These are phyloP conservation scores for Phyllotreta cruciferae DNA, from an alignment of 2,888 invertebrate species.

Conservation along the genomic window DNA sequence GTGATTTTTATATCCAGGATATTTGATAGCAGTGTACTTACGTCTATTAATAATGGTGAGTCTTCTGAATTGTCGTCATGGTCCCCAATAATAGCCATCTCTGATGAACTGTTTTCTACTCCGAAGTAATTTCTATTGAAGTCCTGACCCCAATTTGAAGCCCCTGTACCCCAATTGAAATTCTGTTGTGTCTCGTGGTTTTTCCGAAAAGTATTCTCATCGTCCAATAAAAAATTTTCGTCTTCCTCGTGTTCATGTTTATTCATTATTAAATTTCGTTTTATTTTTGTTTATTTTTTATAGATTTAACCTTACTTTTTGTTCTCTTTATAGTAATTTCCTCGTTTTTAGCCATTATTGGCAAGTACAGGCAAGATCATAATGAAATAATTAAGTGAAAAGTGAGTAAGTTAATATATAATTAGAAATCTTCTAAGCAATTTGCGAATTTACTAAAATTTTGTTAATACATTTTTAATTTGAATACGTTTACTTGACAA, in stretches of 20 bases:
- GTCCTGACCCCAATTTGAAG: slow-evolving; percentile 29
- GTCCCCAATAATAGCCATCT: slow-evolving; percentile 41
- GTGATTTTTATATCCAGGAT: too few relatives aligned
- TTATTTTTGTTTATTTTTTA: neutral
- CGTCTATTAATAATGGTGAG: slow-evolving; percentile 56
- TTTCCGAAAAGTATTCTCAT: slow-evolving; percentile 51
- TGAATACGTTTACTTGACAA: too few relatives aligned
- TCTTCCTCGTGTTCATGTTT: slow-evolving; percentile 41
- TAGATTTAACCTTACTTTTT: slow-evolving; percentile 7
- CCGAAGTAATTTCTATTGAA: slow-evolving; percentile 17
- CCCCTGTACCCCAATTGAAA: slow-evolving; percentile 29
- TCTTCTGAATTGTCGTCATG: slow-evolving; percentile 53
- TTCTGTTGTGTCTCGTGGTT: slow-evolving; percentile 39
- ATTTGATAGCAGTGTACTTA: slow-evolving; percentile 42
- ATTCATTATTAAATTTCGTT: slow-evolving; percentile 26
- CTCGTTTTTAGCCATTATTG: neutral
- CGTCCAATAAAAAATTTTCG: slow-evolving; percentile 56
- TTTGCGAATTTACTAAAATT: too few relatives aligned
- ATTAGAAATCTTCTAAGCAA: too few relatives aligned
- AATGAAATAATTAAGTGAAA: neutral
- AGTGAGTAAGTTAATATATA: neutral
- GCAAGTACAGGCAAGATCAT: neutral
- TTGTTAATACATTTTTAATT: too few relatives aligned
- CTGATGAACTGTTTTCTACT: slow-evolving; percentile 27
- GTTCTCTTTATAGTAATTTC: neutral